These are phyloP conservation scores for Lates japonicus DNA, from an alignment of 2,797 vertebrate genomes.

Conservation along the genomic window DNA sequence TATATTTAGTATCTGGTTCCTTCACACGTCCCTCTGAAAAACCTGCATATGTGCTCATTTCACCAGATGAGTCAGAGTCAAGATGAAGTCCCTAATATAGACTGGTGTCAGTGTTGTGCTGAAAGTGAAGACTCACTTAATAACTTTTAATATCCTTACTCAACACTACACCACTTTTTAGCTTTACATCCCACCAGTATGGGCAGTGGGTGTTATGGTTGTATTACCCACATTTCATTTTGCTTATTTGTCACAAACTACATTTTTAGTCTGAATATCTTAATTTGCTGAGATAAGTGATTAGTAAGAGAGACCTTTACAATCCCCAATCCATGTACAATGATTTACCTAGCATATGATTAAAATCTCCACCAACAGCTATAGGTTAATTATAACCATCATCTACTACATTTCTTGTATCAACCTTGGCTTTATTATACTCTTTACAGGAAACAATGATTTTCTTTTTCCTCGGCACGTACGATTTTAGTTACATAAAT, in stretches of 20 bases:
- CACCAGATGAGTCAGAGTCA: slow-evolving; percentile 11
- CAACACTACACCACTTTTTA: not conserved
- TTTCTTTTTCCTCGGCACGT: not conserved
- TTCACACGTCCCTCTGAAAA: not conserved
- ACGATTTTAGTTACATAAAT: not conserved
- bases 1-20: not conserved
- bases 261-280: not conserved
- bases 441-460: not conserved
- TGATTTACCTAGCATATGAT: slow-evolving; percentile 21
- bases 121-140: too few relatives aligned
- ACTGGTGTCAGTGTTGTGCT: not conserved
- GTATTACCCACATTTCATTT: not conserved
- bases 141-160: too few relatives aligned
- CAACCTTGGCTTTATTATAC: not conserved
- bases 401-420: slow-evolving; percentile 12
- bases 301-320: slow-evolving; percentile 12
- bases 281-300: slow-evolving; percentile 16
- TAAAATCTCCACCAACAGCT: slow-evolving; percentile 21
- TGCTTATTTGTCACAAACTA: slow-evolving; percentile 7
- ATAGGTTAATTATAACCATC: slow-evolving; percentile 37
- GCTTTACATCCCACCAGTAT: not conserved
- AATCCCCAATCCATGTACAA: not conserved
- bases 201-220: not conserved
- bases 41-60: not conserved
- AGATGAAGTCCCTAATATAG: slow-evolving; percentile 16